Conservation (phyloP, 2,113 vertebrate genomes). For the Pteruthius melanotis region DNA sequence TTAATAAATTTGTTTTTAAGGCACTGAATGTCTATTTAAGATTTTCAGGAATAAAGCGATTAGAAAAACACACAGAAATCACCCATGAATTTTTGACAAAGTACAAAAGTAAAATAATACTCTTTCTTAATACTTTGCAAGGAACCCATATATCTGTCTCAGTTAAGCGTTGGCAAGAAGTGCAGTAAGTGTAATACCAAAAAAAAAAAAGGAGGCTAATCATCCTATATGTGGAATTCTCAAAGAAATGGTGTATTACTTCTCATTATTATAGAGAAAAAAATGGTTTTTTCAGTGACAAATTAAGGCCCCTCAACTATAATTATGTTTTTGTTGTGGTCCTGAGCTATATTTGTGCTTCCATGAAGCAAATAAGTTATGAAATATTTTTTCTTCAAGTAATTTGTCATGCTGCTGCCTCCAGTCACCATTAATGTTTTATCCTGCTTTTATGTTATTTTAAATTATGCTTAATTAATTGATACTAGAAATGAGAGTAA, state of each 20-base stretch:
- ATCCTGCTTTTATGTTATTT: neutral
- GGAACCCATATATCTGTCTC: neutral
- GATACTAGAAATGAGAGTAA: conserved; percentile 1
- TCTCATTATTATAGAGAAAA: neutral
- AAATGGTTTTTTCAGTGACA: neutral
- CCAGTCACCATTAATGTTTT: neutral
- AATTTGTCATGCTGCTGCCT: neutral
- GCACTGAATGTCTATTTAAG: neutral
- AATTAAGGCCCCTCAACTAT: neutral
- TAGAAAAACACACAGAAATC: neutral
- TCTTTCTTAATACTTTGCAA: neutral
- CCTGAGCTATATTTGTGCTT: neutral
- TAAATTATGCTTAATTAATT: conserved; percentile 22
- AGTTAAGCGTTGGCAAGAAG: neutral
- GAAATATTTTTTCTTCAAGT: neutral
- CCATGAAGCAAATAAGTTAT: neutral
- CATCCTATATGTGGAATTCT: neutral
- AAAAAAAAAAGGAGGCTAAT: neutral
- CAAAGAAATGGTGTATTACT: neutral
- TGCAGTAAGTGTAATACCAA: neutral
- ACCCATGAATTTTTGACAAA: neutral
- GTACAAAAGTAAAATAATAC: neutral
- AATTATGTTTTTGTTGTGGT: neutral
- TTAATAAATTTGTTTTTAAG: neutral
- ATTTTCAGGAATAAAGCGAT: neutral